Base-by-base conservation (phyloP, 2,113 vertebrate genomes). In the Dipodomys ordii region DNA sequence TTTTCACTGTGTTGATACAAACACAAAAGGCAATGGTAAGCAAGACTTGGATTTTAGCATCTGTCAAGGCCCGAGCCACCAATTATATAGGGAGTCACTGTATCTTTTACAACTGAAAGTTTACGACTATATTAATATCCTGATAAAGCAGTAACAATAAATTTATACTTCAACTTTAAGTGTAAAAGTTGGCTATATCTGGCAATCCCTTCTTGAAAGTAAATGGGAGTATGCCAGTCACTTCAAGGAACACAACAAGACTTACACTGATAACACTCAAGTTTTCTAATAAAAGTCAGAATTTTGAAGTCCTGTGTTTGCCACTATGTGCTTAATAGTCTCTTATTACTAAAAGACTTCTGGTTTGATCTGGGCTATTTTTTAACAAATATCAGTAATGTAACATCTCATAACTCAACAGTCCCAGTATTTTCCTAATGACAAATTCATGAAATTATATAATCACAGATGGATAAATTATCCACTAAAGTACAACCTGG, bases 191-290 rank as follows among this genome's bases (percentile, higher is more conserved):
- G 49, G 49, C 8, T 49, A 49, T 49, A 49, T 49, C 49, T 72
- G 77, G 67, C 94, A 92, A 77, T 2, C 73, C 72, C 27, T 73
- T 93, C 10, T 46, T 93, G 35, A 91, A 91, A 95, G 84, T 49
- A 12, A 95, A 81, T 74, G 81, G 62, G 49, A 92, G 76, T 73
- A 12, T 92, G 62, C 30, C 20, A 79, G 22, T 81, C 44, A 83
- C 44, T 87, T 88, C 77, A 84, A 83, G 85, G 46, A 82, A 93
- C 95, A 82, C 27, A 80, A 90, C 19, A 23, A 32, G 74, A 67
- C 53, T 83, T 71, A 6, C 32, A 95, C 91, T 57, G 80, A 91
- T 65, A 80, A 92, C 94, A 91, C 78, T 73, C 68, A 87, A 83
- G 57, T 15, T 94, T 72, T 73, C 18, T 60, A 87, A 53, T 7